Evolutionary conservation across 2,113 vertebrate genomes (phyloP).

Genomic region (Burhinus bistriatus): DNA sequence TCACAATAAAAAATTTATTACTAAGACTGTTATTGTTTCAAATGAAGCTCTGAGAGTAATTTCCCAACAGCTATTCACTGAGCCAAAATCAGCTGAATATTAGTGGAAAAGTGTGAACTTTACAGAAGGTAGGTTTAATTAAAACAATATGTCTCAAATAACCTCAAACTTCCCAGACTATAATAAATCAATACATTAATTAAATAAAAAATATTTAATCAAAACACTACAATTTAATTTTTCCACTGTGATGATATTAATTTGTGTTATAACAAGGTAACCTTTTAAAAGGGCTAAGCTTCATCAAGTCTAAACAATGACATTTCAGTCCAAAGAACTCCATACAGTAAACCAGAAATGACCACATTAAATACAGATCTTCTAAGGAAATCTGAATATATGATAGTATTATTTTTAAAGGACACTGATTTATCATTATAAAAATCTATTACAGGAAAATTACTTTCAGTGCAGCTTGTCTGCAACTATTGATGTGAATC

Average conservation of each 20-base stretch:
- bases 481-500: neutral
- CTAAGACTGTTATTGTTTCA: neutral
- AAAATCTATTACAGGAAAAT: neutral
- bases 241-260: neutral
- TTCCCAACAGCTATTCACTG: slow-evolving; percentile 1
- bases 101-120: neutral
- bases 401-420: neutral
- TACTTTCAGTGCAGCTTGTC: neutral
- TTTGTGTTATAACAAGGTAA: neutral
- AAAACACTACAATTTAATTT: neutral
- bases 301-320: neutral
- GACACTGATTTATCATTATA: neutral
- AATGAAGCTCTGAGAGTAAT: slow-evolving; percentile 15
- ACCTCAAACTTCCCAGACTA: neutral
- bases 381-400: neutral
- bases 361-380: neutral
- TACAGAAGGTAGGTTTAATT: neutral
- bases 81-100: slow-evolving; percentile 8
- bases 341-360: neutral
- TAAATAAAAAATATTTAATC: no score
- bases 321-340: neutral
- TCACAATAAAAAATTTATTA: slow-evolving; percentile 33
- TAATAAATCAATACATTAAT: neutral
- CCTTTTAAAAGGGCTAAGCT: neutral
- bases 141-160: neutral